Base-by-base conservation (phyloP, 2,888 invertebrate species). In the Diachrysia chrysitis region DNA sequence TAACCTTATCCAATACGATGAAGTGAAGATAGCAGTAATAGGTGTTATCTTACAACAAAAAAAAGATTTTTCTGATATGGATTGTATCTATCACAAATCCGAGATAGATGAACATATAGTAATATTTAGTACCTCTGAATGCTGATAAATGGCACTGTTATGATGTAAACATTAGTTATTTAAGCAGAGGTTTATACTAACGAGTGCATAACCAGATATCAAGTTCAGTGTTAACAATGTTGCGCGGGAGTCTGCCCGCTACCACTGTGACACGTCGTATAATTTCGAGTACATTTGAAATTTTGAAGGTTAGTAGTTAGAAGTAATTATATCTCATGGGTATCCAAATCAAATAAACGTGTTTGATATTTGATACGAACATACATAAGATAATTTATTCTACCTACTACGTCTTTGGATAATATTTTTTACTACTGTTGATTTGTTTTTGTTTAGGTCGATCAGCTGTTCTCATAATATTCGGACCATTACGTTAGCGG, bases 251-350 rank as follows among this genome's bases (percentile, higher is more conserved):
- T 2, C 10, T 60, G 51, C 32, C 32, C 23, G 60, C 21, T 23
- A 7, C 19, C 16, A 9, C 37, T 7, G n/a, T n/a, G 5, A 19
- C 17, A 19, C 17, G 19, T 12, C n/a, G 12, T n/a, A n/a, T 55
- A 23, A 58, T 5, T 48, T 35, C 35, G 60, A 37, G 61, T 14
- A 25, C 12, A 23, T 3, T 2, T 6, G 37, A 54, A 2, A 35
- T 23, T n/a, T 17, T 21, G 21, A 53, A 61, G 53, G 61, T 61
- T 32, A 60, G 60, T 60, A n/a, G 1, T 42, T n/a, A 16, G 10
- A 16, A 42, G 42, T 42, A n/a, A 42, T 42, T 6, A 42, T 42
- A 3, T n/a, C n/a, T 42, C n/a, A 10, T 32, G 32, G 7, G n/a
- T 6, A 16, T 42, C n/a, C 4, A 42, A n/a, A 42, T 42, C 16